A percentile compares a stretch with the other conserved stretches of the same genome.
Evolutionary conservation across 2,888 invertebrate genomes (phyloP).

Genomic region (Amorpha juglandis): DNA sequence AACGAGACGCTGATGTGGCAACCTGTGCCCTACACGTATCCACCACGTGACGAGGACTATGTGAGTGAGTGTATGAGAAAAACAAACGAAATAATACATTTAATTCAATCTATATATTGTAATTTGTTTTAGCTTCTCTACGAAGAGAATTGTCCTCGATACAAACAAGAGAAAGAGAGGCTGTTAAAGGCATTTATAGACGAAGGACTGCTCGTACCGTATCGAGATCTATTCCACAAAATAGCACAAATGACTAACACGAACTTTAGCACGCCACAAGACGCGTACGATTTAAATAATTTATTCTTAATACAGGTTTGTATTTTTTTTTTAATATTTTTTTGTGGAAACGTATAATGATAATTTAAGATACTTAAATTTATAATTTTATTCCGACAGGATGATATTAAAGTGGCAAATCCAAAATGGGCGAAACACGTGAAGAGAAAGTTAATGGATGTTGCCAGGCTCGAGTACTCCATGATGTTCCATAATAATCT

Average conservation of each 20-base stretch:
- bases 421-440: constrained; percentile 84
- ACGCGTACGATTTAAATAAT: constrained; percentile 75
- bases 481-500: constrained; percentile 80
- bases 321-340: neutral
- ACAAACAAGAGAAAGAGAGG: constrained; percentile 73
- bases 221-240: constrained; percentile 73
- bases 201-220: constrained; percentile 70
- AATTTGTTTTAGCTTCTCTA: constrained; percentile 67
- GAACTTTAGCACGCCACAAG: constrained; percentile 78
- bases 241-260: constrained; percentile 77
- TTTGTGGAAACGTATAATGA: neutral
- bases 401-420: constrained; percentile 78
- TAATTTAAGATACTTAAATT: neutral
- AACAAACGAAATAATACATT: neutral
- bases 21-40: constrained; percentile 85
- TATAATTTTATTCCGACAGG: constrained; percentile 50
- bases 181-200: constrained; percentile 69
- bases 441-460: constrained; percentile 78
- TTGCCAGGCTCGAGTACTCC: constrained; percentile 80
- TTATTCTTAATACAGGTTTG: constrained; percentile 77
- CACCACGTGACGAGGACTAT: constrained; percentile 65
- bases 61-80: constrained; percentile 52
- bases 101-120: neutral
- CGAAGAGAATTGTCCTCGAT: constrained; percentile 77
- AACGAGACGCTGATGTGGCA: constrained; percentile 83